Base-by-base conservation (phyloP, 1,140 invertebrate genomes). In the Sipha flava region DNA sequence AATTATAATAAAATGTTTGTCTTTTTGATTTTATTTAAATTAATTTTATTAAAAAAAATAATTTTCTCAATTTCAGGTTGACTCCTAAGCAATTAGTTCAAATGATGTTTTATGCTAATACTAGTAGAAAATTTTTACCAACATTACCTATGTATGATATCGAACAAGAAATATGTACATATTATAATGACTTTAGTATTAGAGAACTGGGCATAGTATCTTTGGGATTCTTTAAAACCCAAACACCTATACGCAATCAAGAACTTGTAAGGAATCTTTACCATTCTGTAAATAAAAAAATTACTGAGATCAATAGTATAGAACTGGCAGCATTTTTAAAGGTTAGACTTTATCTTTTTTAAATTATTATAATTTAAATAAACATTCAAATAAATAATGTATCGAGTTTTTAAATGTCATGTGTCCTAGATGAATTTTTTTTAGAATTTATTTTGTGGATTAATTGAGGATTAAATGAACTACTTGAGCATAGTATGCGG, bases 51-150 rank as follows among this genome's bases (percentile, higher is more conserved):
- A 14, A n/a, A n/a, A n/a, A n/a, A n/a, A n/a, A n/a, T n/a, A 21
- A 45, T 12, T 21, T 75, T 57, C 0, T 40, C 21, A 10, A 16
- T 75, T 77, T 59, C 34, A 77, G 52, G 3, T 77, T 57, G 16
- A 59, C 34, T 29, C 52, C 73, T 10, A 77, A 77, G 14, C 43
- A 70, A 29, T 70, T 70, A 29, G 66, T 70, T 16, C 66, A 70
- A 1, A 77, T 59, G 52, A 77, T 77, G 73, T 77, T 77, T 59
- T 77, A 77, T 43, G 73, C 73, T n/a, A 77, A 77, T 7, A 77
- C 73, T 10, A 77, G 73, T 18, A 40, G 52, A 77, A 77, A 77
- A 12, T 77, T 77, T 43, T 26, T 57, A 26, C 52, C 47, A 40
- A 57, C 52, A 23, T 40, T 57, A 57, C 73, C 73, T 9, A 43